phyloP scores from a whole-genome alignment of 2,113 vertebrate species.

The Mesitornis unicolor region DNA sequence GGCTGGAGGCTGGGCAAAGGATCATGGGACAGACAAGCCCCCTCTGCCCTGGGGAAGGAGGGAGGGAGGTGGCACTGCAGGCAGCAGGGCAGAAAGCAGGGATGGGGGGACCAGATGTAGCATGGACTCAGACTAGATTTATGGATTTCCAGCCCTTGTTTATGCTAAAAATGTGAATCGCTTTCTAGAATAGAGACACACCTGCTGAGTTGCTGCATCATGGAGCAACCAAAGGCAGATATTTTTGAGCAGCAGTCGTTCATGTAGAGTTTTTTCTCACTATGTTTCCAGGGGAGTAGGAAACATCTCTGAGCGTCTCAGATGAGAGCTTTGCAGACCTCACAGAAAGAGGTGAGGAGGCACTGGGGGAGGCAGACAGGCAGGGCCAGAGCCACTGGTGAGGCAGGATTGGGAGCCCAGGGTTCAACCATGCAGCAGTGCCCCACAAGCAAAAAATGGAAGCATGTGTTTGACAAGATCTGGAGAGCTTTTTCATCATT shows the following conservation, averaged over 20 bases:
- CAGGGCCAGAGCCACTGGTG: not conserved
- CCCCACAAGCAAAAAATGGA: not conserved
- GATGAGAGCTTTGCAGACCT: not conserved
- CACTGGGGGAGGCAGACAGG: too few relatives aligned
- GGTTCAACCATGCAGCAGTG: rapidly evolving
- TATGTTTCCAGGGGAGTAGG: not conserved
- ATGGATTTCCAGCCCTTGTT: not conserved
- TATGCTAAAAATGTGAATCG: not conserved
- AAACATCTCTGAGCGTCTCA: rapidly evolving
- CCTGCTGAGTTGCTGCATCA: not conserved
- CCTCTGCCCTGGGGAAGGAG: not conserved
- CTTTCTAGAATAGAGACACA: not conserved
- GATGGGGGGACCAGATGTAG: rapidly evolving
- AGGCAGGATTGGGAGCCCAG: not conserved
- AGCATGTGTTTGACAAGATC: not conserved
- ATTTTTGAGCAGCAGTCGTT: not conserved
- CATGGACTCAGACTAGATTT: not conserved
- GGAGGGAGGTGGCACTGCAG: not conserved
- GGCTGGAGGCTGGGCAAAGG: not conserved
- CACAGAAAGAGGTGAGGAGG: not conserved
- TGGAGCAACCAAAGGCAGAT: not conserved
- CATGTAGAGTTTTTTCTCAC: not conserved
- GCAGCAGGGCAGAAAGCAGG: not conserved
- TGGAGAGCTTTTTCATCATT: not conserved
- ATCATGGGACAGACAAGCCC: rapidly evolving